Conservation (phyloP, 2,888 invertebrate species). For the Urechis unicinctus region DNA sequence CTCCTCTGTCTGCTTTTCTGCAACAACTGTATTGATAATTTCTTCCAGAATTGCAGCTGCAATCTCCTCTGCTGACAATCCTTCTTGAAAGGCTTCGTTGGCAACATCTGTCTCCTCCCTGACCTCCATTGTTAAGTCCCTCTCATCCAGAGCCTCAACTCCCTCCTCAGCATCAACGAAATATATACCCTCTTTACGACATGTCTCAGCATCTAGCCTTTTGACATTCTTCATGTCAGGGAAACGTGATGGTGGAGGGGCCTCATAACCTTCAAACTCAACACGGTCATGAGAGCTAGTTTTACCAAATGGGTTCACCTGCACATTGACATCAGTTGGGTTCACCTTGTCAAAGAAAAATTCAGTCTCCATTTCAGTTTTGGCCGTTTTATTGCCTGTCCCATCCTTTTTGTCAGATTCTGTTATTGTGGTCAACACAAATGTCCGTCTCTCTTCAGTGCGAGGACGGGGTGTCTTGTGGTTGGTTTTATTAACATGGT, state of each 20-base stretch:
- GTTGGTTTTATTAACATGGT: conserved; percentile 52
- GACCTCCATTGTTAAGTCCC: conserved; percentile 9
- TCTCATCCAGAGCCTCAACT: conserved; percentile 8
- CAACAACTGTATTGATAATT: conserved; percentile 54
- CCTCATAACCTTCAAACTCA: conserved; percentile 34
- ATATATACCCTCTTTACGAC: conserved; percentile 44
- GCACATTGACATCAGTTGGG: conserved; percentile 59
- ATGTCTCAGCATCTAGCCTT: conserved; percentile 39
- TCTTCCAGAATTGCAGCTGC: conserved; percentile 43
- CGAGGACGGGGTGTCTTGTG: not conserved
- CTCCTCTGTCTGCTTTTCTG: not conserved
- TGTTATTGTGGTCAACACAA: conserved; percentile 56
- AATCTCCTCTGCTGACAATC: conserved; percentile 6
- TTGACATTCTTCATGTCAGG: conserved; percentile 25
- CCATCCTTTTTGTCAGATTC: no score
- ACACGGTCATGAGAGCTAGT: conserved; percentile 31
- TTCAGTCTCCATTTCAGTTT: conserved; percentile 49
- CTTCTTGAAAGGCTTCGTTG: conserved; percentile 4
- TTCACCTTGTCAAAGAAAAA: conserved; percentile 53
- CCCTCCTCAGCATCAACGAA: conserved; percentile 33
- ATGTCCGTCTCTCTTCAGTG: conserved; percentile 45
- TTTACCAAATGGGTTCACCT: conserved; percentile 62
- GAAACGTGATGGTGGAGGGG: not conserved
- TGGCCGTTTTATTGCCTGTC: conserved; percentile 27
- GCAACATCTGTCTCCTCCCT: conserved; percentile 21